phyloP scores from a whole-genome alignment of 2,888 invertebrate genomes.

The Drosophila eohydei region DNA sequence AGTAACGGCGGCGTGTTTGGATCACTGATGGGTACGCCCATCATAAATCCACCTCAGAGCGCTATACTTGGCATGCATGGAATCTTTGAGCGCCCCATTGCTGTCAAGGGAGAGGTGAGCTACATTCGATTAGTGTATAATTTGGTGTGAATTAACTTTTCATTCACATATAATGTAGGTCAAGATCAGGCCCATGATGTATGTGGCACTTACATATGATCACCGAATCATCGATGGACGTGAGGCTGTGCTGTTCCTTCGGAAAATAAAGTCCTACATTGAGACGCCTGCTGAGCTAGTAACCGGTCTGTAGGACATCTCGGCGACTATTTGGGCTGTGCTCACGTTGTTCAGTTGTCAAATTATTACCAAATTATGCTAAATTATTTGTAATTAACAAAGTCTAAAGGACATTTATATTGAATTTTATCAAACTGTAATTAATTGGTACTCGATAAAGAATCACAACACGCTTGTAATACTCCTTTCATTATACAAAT shows the following conservation, averaged over 20 bases:
- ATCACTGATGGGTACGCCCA: conserved; percentile 98
- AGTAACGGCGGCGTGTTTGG: conserved; percentile 99
- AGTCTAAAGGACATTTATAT: neutral
- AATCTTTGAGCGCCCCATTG: conserved; percentile 97
- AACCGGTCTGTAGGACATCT: conserved; percentile 92
- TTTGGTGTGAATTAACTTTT: neutral
- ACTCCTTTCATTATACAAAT: too few species aligned
- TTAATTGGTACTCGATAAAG: neutral
- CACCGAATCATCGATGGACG: conserved; percentile 99
- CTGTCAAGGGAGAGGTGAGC: conserved; percentile 93
- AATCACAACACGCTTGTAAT: too few species aligned
- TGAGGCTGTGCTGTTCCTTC: conserved; percentile 98
- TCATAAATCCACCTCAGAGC: conserved; percentile 99
- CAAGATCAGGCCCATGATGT: conserved; percentile 99
- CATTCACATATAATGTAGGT: conserved; percentile 87
- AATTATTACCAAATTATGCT: neutral
- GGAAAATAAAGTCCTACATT: conserved; percentile 97
- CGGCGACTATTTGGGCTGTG: neutral
- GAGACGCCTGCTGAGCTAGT: conserved; percentile 98
- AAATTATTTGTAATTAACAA: conserved; percentile 33
- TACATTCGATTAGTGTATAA: rapidly evolving
- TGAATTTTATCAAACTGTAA: neutral
- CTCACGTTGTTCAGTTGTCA: neutral
- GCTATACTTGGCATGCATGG: conserved; percentile 99
- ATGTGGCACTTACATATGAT: conserved; percentile 99